Evolutionary conservation across 2,113 vertebrate genomes (phyloP).

Genomic region (Pungitius pungitius): DNA sequence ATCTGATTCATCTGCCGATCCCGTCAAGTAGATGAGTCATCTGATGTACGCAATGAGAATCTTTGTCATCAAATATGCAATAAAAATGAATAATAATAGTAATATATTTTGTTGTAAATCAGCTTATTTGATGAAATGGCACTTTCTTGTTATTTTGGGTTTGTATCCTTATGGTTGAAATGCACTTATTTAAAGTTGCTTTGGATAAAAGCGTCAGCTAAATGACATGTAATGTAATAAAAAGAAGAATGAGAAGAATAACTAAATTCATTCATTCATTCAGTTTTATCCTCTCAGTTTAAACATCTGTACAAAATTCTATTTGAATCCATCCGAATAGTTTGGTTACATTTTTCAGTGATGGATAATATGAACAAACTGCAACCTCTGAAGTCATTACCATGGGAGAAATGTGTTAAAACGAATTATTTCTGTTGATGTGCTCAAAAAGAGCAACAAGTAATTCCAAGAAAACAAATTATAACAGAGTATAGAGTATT

Average conservation of each 20-base stretch:
- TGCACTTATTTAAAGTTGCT: too few species aligned
- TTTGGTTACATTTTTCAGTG: background rate
- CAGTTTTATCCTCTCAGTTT: background rate
- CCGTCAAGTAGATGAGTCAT: background rate
- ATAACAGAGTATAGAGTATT: background rate
- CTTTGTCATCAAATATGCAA: background rate
- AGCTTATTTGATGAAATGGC: too few species aligned
- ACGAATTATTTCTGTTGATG: background rate
- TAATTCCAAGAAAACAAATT: background rate
- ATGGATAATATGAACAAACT: background rate
- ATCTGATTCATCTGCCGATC: slow-evolving; percentile 40
- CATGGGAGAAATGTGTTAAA: background rate
- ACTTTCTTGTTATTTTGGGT: too few species aligned
- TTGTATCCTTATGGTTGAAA: too few species aligned
- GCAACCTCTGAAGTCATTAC: background rate
- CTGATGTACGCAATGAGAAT: background rate
- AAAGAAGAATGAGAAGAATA: too few species aligned
- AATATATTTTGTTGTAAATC: background rate
- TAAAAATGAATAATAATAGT: background rate
- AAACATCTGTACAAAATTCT: background rate
- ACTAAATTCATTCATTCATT: background rate
- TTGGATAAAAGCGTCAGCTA: too few species aligned
- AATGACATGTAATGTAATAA: too few species aligned
- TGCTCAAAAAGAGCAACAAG: too few species aligned
- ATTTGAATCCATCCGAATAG: background rate